Evolutionary conservation across 2,113 vertebrate species (phyloP).

Genomic region (Notarius lentiginosus): DNA sequence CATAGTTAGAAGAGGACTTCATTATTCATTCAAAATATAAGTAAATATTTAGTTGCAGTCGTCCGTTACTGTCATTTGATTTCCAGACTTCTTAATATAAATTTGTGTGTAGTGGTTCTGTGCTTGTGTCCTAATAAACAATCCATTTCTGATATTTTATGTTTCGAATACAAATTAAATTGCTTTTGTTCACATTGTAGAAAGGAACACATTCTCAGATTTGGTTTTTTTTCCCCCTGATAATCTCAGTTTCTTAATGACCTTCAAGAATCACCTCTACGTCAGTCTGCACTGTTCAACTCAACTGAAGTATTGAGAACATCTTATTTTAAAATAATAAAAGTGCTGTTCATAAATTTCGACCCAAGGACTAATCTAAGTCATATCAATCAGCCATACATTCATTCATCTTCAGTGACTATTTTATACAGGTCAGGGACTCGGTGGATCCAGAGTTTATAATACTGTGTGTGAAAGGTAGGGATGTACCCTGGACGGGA

Average conservation of each 20-base stretch:
- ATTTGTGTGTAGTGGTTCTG: neutral
- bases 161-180: neutral
- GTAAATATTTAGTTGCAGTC: neutral
- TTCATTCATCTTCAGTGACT: neutral
- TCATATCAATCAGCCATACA: neutral
- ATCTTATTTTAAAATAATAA: neutral
- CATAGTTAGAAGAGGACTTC: constrained; percentile 48
- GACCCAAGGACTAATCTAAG: neutral
- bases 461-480: neutral
- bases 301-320: neutral
- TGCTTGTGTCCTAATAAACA: neutral
- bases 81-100: neutral
- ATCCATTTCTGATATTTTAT: neutral
- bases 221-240: neutral
- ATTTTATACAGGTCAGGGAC: neutral
- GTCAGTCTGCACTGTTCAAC: neutral
- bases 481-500: neutral
- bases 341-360: neutral
- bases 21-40: constrained; percentile 33
- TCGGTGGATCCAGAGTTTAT: neutral
- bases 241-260: neutral
- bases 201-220: neutral
- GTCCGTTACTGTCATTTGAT: neutral
- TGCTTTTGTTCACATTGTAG: neutral
- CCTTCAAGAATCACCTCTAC: neutral